These are phyloP conservation scores for Conus canariensis DNA, from an alignment of 2,888 invertebrate genomes.

Conservation along the genomic window DNA sequence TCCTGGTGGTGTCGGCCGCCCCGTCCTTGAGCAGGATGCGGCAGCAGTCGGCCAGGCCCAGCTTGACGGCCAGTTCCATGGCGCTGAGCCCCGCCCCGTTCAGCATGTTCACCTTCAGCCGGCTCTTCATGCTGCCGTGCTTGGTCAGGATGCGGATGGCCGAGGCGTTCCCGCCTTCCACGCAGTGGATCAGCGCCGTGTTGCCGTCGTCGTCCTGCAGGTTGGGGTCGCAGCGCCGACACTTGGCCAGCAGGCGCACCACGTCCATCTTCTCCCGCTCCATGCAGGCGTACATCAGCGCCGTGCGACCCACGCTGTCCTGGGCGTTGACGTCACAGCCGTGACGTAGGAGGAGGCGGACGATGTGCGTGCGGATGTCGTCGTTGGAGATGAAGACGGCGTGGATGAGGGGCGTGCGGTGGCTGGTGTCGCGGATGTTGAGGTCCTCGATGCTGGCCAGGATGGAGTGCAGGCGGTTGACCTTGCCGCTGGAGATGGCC, in stretches of 20 bases:
- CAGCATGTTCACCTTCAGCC: slow-evolving; percentile 56
- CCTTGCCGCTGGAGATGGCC: slow-evolving; percentile 50
- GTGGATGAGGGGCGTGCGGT: slow-evolving; percentile 64
- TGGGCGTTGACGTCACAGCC: slow-evolving; percentile 66
- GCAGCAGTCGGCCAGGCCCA: slow-evolving; percentile 64
- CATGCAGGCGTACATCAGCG: slow-evolving; percentile 68
- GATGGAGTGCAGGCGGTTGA: slow-evolving; percentile 49
- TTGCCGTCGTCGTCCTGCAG: slow-evolving; percentile 59
- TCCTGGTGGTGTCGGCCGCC: slow-evolving; percentile 54
- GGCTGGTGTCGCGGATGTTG: slow-evolving; percentile 53
- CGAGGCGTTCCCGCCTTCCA: slow-evolving; percentile 59
- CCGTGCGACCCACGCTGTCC: slow-evolving; percentile 63
- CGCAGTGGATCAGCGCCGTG: slow-evolving; percentile 65
- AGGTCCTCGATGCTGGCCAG: slow-evolving; percentile 46
- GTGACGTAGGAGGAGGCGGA: slow-evolving; percentile 62
- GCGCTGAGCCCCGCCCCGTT: slow-evolving; percentile 61
- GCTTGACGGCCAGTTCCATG: slow-evolving; percentile 63
- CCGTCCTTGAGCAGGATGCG: slow-evolving; percentile 63
- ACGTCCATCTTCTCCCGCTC: slow-evolving; percentile 62
- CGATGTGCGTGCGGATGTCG: slow-evolving; percentile 64
- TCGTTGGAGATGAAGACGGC: slow-evolving; percentile 63
- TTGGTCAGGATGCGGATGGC: slow-evolving; percentile 62
- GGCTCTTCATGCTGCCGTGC: slow-evolving; percentile 55
- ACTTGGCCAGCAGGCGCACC: slow-evolving; percentile 39
- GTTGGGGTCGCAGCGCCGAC: slow-evolving; percentile 62